These are phyloP conservation scores for Bursaphelenchus okinawaensis DNA, from an alignment of 2,888 invertebrate species.

Conservation along the genomic window DNA sequence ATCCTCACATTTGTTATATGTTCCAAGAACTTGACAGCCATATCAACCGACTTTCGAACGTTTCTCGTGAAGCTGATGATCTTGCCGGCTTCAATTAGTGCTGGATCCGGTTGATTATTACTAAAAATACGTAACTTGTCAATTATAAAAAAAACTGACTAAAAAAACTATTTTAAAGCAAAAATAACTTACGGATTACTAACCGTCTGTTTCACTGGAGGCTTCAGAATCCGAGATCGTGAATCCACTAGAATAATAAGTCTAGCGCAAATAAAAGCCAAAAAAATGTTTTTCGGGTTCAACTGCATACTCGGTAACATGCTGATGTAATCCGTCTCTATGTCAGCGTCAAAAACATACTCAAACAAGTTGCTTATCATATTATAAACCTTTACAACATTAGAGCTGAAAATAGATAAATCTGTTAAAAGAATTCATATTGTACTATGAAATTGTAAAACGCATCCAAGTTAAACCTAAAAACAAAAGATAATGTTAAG, in stretches of 20 bases:
- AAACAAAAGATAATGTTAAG: not conserved
- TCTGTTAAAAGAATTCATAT: too few relatives aligned
- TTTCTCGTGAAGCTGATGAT: not conserved
- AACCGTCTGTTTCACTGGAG: conserved; percentile 41
- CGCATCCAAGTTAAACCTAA: too few relatives aligned
- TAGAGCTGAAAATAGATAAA: conserved; percentile 26
- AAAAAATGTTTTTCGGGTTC: conserved; percentile 15
- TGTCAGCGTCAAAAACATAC: conserved; percentile 11
- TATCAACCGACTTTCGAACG: conserved; percentile 5
- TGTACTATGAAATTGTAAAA: too few relatives aligned
- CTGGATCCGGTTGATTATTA: conserved; percentile 18
- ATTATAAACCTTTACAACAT: conserved; percentile 13
- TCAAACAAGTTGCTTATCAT: conserved; percentile 16
- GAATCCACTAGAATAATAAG: conserved; percentile 29
- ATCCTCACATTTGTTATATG: not conserved
- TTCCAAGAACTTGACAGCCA: conserved; percentile 14
- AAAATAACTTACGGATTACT: conserved; percentile 37
- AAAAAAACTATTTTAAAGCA: not conserved
- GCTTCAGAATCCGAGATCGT: conserved; percentile 30
- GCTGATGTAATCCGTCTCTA: not conserved
- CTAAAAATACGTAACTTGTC: conserved; percentile 14
- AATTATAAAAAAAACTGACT: not conserved
- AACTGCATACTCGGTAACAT: not conserved
- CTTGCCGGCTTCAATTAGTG: conserved; percentile 25
- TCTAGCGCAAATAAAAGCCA: conserved; percentile 28